A percentile compares a stretch with the other conserved stretches of the same genome.
phyloP scores from a whole-genome alignment of 2,797 vertebrate genomes.

The Anomalospiza imberbis region DNA sequence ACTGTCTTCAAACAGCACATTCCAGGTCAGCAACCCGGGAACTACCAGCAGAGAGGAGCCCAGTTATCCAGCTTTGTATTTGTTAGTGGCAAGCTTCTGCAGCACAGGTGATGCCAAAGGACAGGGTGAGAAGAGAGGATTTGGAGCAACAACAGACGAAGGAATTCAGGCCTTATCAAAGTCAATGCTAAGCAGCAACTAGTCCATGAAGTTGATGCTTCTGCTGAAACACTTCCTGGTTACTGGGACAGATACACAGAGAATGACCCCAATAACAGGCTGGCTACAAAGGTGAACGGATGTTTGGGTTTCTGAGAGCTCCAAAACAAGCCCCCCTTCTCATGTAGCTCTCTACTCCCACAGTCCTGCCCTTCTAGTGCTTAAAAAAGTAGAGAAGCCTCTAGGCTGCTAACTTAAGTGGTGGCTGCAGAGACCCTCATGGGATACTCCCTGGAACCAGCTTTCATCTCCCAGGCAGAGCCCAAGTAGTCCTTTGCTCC shows the following conservation, averaged over 20 bases:
- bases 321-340: neutral
- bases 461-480: neutral
- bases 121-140: neutral
- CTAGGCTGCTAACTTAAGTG: neutral
- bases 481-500: neutral
- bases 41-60: neutral
- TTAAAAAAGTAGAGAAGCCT: neutral
- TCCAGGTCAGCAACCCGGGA: neutral
- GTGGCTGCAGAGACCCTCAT: neutral
- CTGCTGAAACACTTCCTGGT: neutral
- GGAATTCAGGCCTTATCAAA: neutral
- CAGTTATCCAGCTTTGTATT: neutral
- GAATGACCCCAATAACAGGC: neutral
- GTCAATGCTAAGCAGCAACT: neutral
- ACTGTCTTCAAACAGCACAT: neutral
- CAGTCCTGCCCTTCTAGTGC: neutral
- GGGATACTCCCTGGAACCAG: neutral
- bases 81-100: neutral
- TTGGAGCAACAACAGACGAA: neutral
- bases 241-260: neutral
- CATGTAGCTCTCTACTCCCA: neutral
- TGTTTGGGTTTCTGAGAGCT: neutral
- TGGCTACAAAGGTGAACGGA: neutral
- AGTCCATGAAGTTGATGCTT: neutral
- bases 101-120: neutral